Evolutionary conservation across 1,140 invertebrate genomes (phyloP).

Genomic region (Solenopsis fugax): DNA sequence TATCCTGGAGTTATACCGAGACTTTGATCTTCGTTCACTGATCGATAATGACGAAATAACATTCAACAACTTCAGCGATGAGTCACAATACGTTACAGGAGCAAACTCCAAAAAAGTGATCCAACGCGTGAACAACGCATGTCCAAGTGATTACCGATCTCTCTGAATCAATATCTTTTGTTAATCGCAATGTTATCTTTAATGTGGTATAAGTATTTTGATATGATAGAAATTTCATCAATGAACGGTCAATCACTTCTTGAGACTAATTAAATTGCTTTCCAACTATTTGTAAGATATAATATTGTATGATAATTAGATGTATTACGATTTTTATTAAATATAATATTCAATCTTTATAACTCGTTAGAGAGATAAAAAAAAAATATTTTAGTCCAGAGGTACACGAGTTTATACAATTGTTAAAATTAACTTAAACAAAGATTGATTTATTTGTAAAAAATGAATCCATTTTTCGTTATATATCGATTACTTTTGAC

Average conservation of each 20-base stretch:
- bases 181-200: not conserved
- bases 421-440: not conserved
- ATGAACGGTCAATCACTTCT: not conserved
- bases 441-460: not conserved
- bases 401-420: not conserved
- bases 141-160: not conserved
- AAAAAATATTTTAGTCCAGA: not conserved
- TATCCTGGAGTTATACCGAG: not conserved
- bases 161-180: not conserved
- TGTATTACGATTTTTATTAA: not conserved
- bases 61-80: not conserved
- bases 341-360: not conserved
- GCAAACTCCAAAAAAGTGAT: slow-evolving; percentile 24
- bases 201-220: not conserved
- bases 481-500: not conserved
- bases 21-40: slow-evolving; percentile 40
- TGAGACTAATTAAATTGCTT: not conserved
- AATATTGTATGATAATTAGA: not conserved
- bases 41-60: slow-evolving; percentile 2
- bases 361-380: not conserved
- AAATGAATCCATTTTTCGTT: not conserved
- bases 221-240: slow-evolving; percentile 1
- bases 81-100: not conserved
- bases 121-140: slow-evolving; percentile 9
- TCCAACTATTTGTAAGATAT: not conserved